Conservation (phyloP, 2,888 invertebrate species). For the Cyaniris semiargus region DNA sequence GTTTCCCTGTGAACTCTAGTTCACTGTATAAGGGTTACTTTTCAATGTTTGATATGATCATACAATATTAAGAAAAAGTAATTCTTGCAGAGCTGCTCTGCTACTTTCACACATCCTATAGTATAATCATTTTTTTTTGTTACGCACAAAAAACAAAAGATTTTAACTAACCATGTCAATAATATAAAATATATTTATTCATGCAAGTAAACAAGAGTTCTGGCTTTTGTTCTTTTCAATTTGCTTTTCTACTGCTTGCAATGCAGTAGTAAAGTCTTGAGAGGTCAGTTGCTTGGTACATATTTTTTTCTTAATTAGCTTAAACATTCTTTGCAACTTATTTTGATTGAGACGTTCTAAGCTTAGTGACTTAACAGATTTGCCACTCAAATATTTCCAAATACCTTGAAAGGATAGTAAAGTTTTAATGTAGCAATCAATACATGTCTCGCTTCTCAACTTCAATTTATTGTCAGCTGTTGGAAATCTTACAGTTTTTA, state of each 20-base stretch:
- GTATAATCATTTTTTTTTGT: too few species aligned
- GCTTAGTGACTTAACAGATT: background rate
- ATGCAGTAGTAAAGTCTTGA: background rate
- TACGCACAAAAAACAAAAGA: background rate
- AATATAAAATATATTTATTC: background rate
- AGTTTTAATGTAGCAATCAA: background rate
- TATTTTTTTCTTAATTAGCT: background rate
- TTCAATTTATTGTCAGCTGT: background rate
- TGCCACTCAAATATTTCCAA: background rate
- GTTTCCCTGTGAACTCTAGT: too few species aligned
- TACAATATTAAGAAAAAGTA: too few species aligned
- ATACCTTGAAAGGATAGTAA: background rate
- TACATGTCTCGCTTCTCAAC: background rate
- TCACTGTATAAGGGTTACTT: too few species aligned
- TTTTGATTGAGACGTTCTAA: background rate
- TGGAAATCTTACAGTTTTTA: constrained; percentile 4
- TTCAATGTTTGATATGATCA: too few species aligned
- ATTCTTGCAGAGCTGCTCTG: too few species aligned
- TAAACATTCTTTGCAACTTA: background rate
- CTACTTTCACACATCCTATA: too few species aligned
- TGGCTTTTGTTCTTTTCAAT: background rate
- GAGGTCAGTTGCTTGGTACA: background rate
- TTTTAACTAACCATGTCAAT: background rate
- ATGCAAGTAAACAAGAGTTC: background rate
- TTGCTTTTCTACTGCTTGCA: background rate